A percentile compares a stretch with the other conserved stretches of the same genome.
phyloP scores from a whole-genome alignment of 2,113 vertebrate species.

The Muscicapa adusta region DNA sequence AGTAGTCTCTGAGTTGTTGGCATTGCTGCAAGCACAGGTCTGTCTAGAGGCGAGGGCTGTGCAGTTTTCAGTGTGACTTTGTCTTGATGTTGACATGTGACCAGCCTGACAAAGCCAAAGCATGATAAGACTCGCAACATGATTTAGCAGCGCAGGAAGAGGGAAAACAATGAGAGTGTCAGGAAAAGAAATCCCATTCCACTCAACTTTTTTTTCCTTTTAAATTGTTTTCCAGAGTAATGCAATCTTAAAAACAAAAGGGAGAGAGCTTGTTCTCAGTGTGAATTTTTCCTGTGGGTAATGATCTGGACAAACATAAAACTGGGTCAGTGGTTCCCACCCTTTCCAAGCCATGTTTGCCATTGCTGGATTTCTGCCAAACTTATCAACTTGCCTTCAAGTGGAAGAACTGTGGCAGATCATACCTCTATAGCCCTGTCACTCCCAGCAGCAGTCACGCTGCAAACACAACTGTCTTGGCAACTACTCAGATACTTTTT shows the following conservation, averaged over 20 bases:
- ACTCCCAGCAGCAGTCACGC: background rate
- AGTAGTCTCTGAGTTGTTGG: background rate
- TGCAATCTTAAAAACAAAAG: background rate
- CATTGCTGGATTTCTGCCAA: background rate
- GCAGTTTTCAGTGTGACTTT: slow-evolving; percentile 10
- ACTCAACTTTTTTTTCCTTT: background rate
- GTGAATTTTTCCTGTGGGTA: slow-evolving; percentile 18
- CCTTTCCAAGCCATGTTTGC: background rate
- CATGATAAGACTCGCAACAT: background rate
- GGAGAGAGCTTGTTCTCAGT: background rate
- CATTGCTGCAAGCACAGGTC: background rate
- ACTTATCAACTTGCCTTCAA: background rate
- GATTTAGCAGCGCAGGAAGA: slow-evolving; percentile 47
- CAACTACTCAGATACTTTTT: background rate
- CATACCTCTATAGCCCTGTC: background rate
- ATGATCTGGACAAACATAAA: slow-evolving; percentile 13
- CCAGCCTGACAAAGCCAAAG: background rate
- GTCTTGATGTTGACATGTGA: slow-evolving; percentile 36
- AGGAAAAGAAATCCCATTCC: background rate
- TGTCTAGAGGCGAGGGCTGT: background rate
- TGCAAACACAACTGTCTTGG: background rate
- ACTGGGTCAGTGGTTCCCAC: slow-evolving; percentile 5
- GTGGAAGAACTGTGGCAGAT: background rate
- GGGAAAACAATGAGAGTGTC: slow-evolving; percentile 44
- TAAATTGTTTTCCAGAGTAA: background rate